phyloP scores from a whole-genome alignment of 2,113 vertebrate genomes.

The Pterocles burchelli region DNA sequence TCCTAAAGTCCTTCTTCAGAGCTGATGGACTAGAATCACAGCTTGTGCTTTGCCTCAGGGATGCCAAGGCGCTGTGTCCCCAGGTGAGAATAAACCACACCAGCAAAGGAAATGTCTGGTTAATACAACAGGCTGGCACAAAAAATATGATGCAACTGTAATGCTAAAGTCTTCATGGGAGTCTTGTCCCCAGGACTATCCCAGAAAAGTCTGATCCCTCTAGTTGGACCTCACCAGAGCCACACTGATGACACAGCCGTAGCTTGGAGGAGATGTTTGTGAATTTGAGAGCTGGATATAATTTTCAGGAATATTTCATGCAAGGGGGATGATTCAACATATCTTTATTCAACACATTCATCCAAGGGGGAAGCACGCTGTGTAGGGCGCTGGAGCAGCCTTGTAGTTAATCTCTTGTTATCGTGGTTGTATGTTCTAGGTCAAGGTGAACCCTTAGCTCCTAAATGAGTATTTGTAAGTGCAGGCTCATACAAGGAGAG shows the following conservation, averaged over 20 bases:
- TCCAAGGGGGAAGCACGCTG: neutral
- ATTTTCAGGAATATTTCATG: neutral
- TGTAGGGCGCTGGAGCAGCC: neutral
- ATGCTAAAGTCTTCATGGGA: neutral
- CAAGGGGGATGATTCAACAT: neutral
- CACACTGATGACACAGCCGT: fast-evolving
- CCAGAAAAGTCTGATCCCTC: neutral
- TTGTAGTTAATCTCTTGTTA: constrained; percentile 47
- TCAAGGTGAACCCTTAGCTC: constrained; percentile 70
- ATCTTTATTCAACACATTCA: constrained; percentile 22
- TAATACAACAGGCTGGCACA: neutral
- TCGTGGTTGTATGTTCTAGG: constrained; percentile 51
- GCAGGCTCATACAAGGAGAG: neutral
- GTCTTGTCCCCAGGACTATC: neutral
- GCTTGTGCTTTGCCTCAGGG: neutral
- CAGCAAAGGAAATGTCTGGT: neutral
- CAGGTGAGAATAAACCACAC: neutral
- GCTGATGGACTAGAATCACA: fast-evolving
- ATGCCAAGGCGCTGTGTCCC: neutral
- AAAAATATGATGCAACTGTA: fast-evolving
- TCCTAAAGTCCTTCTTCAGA: neutral
- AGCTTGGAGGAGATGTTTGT: neutral
- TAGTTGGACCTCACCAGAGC: neutral
- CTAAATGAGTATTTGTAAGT: constrained; percentile 54
- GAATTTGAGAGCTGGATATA: neutral